Percentiles rank a stretch among this genome's conserved stretches.
Evolutionary conservation across 2,113 vertebrate species (phyloP).

Genomic region (Malurus cyaneus): DNA sequence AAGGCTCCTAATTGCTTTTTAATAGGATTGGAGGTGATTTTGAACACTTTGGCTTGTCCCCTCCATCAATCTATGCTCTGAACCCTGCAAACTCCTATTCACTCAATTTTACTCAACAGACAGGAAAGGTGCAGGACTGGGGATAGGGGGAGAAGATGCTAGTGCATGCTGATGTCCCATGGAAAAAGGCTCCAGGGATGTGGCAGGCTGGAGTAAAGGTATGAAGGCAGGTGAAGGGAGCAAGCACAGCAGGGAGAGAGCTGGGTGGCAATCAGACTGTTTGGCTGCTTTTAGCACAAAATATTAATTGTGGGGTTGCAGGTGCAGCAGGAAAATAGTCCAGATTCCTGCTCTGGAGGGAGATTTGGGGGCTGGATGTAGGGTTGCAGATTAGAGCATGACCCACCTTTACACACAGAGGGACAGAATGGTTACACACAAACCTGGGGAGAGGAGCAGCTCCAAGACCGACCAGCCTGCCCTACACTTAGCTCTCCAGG

Average conservation of each 20-base stretch:
- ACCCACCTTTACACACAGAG: neutral
- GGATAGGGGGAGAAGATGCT: neutral
- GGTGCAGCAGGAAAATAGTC: neutral
- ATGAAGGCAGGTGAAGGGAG: neutral
- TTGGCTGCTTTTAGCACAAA: neutral
- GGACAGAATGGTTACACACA: neutral
- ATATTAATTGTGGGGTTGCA: neutral
- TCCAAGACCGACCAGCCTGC: neutral
- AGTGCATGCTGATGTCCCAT: neutral
- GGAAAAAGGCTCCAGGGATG: neutral
- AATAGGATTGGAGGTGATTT: neutral
- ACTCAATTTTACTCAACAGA: neutral
- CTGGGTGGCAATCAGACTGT: neutral
- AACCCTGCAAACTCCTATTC: neutral
- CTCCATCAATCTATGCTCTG: neutral
- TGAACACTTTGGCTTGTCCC: neutral
- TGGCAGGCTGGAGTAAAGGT: neutral
- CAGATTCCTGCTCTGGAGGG: neutral
- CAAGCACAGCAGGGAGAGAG: accelerated
- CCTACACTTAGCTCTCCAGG: neutral
- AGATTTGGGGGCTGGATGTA: neutral
- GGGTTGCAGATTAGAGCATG: neutral
- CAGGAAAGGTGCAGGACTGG: neutral
- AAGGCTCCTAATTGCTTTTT: neutral
- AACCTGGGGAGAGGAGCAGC: neutral